Base-by-base conservation (phyloP, 2,888 invertebrate genomes). In the Clepsis dumicolana region DNA sequence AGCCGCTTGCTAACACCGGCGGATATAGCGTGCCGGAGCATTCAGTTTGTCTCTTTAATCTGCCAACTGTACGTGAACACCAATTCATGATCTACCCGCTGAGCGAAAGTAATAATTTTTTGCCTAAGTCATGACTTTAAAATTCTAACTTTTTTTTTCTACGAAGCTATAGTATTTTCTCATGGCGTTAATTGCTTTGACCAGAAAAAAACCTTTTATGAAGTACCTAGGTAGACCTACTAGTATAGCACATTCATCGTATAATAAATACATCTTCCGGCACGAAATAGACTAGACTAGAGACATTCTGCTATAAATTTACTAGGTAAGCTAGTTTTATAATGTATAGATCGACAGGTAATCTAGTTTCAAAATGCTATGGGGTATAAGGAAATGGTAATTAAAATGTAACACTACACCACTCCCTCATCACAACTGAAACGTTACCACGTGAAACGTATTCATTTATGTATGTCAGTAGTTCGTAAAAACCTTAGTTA, bases 21-120 rank as follows among this genome's bases (percentile, higher is more conserved):
- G 18, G 44, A 44, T 44, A 8, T 18, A 18, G 44, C 16, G n/a
- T 16, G 44, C n/a, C 18, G 80, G 77, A 76, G 75, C 75, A 78
- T 83, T 81, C 83, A 84, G 79, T 86, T 78, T 84, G 83, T 80
- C 83, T 86, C 80, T 81, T 84, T 86, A 88, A 89, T 88, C 86
- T 80, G 80, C 81, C 82, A 74, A 73, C 71, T 77, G 71, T 74
- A 64, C 64, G 65, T 59, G 66, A 73, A 70, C 71, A 27, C 75
- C 38, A 48, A 21, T 66, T 66, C 44, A 63, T 29, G 50, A 67
- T 18, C 57, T 41, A 25, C n/a, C 27, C 18, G 32, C 50, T 62
- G 27, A 38, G 57, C 4, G 14, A 18, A 18, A 16, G 12, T 35
- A 10, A 10, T 10, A 7, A 10, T 35, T 10, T 35, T 10, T 35